phyloP scores from a whole-genome alignment of 2,797 vertebrate species.

The Esox lucius region DNA sequence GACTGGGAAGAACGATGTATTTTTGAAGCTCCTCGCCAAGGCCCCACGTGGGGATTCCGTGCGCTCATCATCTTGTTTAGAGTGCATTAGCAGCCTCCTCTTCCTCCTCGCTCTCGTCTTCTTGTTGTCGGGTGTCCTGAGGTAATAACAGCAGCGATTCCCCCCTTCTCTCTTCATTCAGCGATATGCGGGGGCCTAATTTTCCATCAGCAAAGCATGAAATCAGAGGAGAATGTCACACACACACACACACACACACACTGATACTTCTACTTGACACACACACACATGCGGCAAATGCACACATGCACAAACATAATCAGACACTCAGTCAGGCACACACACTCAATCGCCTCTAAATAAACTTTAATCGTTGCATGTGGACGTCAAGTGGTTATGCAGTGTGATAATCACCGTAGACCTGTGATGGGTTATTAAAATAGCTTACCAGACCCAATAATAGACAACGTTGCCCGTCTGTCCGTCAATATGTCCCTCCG shows the following conservation, averaged over 20 bases:
- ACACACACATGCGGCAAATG: slow-evolving; percentile 70
- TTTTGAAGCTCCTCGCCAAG: slow-evolving; percentile 64
- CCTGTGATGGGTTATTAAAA: slow-evolving; percentile 14
- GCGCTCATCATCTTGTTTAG: slow-evolving; percentile 86
- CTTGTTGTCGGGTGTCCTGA: slow-evolving; percentile 95
- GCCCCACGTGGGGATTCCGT: slow-evolving; percentile 79
- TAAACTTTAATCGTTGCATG: slow-evolving; percentile 82
- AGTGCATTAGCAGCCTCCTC: slow-evolving; percentile 94
- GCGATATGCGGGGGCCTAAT: slow-evolving; percentile 90
- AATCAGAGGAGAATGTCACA: slow-evolving; percentile 92
- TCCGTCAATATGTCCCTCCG: background rate
- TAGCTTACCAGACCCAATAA: background rate
- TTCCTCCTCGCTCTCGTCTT: slow-evolving; percentile 88
- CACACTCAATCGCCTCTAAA: slow-evolving; percentile 72
- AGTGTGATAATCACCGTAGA: slow-evolving; percentile 60
- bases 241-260: slow-evolving; percentile 61
- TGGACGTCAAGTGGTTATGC: slow-evolving; percentile 69
- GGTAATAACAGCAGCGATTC: slow-evolving; percentile 90
- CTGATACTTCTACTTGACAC: slow-evolving; percentile 62
- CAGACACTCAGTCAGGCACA: slow-evolving; percentile 39
- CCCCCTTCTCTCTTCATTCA: slow-evolving; percentile 86
- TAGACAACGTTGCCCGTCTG: background rate
- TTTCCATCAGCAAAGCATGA: slow-evolving; percentile 98
- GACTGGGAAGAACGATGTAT: slow-evolving; percentile 39
- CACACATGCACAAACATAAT: slow-evolving; percentile 66